Evolutionary conservation across 2,888 invertebrate genomes (phyloP).

Genomic region (Acrobasis suavella): DNA sequence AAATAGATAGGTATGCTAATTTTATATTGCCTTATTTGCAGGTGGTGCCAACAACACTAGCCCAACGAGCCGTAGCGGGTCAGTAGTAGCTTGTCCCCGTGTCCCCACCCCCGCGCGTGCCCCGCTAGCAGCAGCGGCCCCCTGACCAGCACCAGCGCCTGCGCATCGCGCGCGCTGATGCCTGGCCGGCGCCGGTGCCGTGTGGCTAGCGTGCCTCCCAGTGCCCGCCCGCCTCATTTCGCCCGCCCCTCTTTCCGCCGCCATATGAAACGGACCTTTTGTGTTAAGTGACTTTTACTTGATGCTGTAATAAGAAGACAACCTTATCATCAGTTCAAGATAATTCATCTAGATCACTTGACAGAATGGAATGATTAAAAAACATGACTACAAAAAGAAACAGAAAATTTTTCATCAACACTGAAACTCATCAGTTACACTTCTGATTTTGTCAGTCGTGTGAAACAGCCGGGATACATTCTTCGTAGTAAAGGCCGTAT

Average conservation of each 20-base stretch:
- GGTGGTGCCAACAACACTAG: constrained; percentile 65
- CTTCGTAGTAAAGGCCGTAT: neutral
- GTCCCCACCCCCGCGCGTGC: constrained; percentile 78
- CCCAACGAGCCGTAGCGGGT: constrained; percentile 67
- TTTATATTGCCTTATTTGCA: constrained; percentile 35
- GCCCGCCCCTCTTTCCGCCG: constrained; percentile 50
- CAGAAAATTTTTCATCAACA: neutral
- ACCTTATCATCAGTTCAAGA: neutral
- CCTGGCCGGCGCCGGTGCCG: constrained; percentile 56
- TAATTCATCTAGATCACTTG: neutral
- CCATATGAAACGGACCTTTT: constrained; percentile 38
- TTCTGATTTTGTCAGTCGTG: neutral
- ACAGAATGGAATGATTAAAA: neutral
- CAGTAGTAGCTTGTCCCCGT: constrained; percentile 85
- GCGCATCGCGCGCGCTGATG: constrained; percentile 74
- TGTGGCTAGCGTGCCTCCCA: constrained; percentile 71
- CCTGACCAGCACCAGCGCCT: constrained; percentile 70
- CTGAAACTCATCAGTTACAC: neutral
- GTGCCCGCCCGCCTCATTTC: constrained; percentile 53
- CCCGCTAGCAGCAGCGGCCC: constrained; percentile 73
- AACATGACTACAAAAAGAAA: neutral
- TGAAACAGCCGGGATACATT: neutral
- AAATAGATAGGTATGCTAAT: neutral
- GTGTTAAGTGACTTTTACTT: constrained; percentile 14
- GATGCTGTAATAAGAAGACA: neutral